Conservation (phyloP, 2,888 invertebrate genomes). For the Lithodes maja region DNA sequence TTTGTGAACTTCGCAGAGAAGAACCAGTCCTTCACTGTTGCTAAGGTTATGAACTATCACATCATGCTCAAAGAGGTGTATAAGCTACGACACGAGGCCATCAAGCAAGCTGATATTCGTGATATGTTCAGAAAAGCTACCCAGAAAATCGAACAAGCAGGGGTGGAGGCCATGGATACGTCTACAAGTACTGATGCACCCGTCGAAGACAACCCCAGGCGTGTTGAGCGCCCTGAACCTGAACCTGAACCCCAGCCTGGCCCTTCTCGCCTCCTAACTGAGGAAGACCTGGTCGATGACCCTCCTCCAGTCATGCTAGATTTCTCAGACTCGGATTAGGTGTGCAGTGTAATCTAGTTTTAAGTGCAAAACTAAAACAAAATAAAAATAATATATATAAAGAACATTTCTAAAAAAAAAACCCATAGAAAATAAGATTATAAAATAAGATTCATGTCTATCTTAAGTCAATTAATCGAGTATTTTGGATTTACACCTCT, state of each 20-base stretch:
- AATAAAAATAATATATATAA: no score
- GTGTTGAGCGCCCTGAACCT: neutral
- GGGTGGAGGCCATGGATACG: neutral
- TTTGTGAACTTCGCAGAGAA: conserved; percentile 11
- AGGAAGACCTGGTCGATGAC: neutral
- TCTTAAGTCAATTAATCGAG: no score
- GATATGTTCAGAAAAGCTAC: neutral
- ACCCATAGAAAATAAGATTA: no score
- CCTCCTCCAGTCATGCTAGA: conserved; percentile 13
- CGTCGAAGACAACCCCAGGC: neutral
- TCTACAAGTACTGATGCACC: neutral
- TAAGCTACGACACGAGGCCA: neutral
- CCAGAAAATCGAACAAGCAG: neutral
- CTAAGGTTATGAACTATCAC: conserved; percentile 6
- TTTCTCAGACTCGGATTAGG: neutral
- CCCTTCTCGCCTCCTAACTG: neutral
- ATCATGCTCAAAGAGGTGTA: neutral
- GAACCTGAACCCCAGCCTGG: neutral
- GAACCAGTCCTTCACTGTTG: neutral
- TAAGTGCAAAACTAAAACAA: no score
- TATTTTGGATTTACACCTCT: no score
- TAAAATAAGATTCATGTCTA: no score
- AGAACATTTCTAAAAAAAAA: no score
- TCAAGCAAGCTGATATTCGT: neutral
- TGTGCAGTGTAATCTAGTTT: no score